A percentile compares a stretch with the other conserved stretches of the same genome.
These are phyloP conservation scores for Catostylus mosaicus DNA, from an alignment of 30 jellyfish, hydroid and myxozoan species.

Conservation along the genomic window DNA sequence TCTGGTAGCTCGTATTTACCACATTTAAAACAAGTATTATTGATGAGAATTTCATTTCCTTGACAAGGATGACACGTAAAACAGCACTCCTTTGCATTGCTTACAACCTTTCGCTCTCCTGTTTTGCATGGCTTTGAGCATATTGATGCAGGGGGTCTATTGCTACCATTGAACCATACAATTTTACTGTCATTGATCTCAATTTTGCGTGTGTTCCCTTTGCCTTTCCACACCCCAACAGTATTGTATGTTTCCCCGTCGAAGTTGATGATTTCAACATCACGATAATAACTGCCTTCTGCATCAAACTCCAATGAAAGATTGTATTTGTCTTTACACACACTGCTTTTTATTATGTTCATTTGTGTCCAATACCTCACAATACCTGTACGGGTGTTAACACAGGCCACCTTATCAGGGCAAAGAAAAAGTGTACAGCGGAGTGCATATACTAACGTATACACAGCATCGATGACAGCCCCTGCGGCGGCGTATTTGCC, in stretches of 20 bases:
- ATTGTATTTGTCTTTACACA: not conserved
- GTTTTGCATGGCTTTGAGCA: conserved; percentile 51
- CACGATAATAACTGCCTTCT: conserved; percentile 20
- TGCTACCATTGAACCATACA: conserved; percentile 19
- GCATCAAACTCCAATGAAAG: not conserved
- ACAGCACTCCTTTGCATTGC: conserved; percentile 49
- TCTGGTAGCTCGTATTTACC: conserved; percentile 19
- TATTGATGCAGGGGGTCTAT: conserved; percentile 25
- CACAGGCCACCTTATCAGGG: not conserved
- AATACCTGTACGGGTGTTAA: not conserved
- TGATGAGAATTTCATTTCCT: conserved; percentile 18
- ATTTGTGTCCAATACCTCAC: not conserved
- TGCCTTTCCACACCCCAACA: conserved; percentile 15
- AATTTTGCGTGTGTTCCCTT: not conserved
- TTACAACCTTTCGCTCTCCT: conserved; percentile 19
- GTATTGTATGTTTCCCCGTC: conserved; percentile 35
- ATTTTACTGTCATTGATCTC: not conserved
- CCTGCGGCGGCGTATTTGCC: conserved; percentile 32
- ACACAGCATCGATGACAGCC: conserved; percentile 49
- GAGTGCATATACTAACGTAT: conserved; percentile 18
- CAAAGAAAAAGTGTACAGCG: conserved; percentile 1
- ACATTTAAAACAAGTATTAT: conserved; percentile 51
- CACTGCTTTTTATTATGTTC: too few relatives aligned
- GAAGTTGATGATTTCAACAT: conserved; percentile 22
- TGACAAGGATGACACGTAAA: conserved; percentile 57